Evolutionary conservation across 2,113 vertebrate genomes (phyloP).

Genomic region (Caloenas nicobarica): DNA sequence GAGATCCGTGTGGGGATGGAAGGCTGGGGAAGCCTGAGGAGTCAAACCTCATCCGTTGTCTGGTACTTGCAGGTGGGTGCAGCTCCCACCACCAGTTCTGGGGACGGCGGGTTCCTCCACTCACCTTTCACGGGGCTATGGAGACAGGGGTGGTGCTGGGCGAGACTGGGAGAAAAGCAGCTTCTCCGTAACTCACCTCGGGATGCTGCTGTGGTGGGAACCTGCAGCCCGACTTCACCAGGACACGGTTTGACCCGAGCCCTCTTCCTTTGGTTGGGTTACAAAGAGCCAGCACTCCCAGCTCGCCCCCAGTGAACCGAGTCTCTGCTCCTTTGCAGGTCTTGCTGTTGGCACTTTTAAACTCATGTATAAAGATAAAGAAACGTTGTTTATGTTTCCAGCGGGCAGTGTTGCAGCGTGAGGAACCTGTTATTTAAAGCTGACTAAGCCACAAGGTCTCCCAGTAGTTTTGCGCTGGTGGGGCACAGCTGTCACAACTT

Average conservation of each 20-base stretch:
- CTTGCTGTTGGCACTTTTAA: slow-evolving; percentile 42
- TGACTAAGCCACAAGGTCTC: background rate
- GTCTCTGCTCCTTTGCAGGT: slow-evolving; percentile 24
- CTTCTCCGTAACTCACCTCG: background rate
- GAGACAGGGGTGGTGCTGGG: background rate
- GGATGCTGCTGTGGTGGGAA: background rate
- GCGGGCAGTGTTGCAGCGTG: background rate
- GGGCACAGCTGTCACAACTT: background rate
- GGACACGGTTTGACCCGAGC: background rate
- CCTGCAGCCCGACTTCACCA: background rate
- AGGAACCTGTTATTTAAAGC: background rate
- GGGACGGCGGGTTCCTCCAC: background rate
- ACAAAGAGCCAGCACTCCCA: background rate
- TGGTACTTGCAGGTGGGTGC: background rate
- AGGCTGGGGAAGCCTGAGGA: background rate
- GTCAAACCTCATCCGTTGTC: accelerated
- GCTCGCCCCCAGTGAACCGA: background rate
- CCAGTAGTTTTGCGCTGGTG: background rate
- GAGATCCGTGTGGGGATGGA: background rate
- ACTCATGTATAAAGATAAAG: background rate
- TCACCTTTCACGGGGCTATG: background rate
- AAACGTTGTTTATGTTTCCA: background rate
- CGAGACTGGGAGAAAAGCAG: background rate
- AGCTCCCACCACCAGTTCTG: background rate
- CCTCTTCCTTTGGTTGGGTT: background rate